These are phyloP conservation scores for Zaprionus bogoriensis DNA, from an alignment of 2,888 invertebrate genomes.

Conservation along the genomic window DNA sequence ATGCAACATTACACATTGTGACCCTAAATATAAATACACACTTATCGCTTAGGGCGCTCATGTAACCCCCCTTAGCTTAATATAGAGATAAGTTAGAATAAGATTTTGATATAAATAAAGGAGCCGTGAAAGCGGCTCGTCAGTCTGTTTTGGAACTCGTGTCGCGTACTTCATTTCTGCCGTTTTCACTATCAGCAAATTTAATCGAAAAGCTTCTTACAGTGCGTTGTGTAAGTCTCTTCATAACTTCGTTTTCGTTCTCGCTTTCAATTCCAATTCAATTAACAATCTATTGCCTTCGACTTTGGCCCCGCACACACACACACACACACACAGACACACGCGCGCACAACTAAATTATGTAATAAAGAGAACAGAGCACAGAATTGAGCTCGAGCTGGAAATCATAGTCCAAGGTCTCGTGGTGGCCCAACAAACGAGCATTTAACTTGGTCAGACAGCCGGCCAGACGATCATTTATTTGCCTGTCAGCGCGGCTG, in stretches of 20 bases:
- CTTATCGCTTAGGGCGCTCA: no score
- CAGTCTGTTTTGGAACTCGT: no score
- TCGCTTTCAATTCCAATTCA: conserved; percentile 53
- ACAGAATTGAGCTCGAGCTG: conserved; percentile 41
- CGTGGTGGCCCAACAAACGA: conserved; percentile 35
- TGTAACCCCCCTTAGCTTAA: no score
- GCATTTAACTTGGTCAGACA: conserved; percentile 48
- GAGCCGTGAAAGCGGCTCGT: no score
- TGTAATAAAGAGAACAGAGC: conserved; percentile 68
- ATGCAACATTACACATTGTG: no score
- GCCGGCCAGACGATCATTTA: conserved; percentile 51
- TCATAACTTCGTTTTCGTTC: conserved; percentile 19
- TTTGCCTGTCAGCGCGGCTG: conserved; percentile 64
- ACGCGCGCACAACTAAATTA: conserved; percentile 38
- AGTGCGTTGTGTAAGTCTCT: conserved; percentile 10
- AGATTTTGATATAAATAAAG: no score
- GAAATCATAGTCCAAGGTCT: conserved; percentile 68
- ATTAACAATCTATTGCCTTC: conserved; percentile 67
- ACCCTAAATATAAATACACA: no score
- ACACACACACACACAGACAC: conserved; percentile 13
- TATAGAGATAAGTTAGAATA: no score
- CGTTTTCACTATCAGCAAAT: background rate
- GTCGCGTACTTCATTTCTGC: no score
- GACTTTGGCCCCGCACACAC: conserved; percentile 49
- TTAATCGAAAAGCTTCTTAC: background rate